Percentiles rank a stretch among this genome's conserved stretches.
These are phyloP conservation scores for Chrysolina haemoptera DNA, from an alignment of 2,888 invertebrate genomes.

Conservation along the genomic window DNA sequence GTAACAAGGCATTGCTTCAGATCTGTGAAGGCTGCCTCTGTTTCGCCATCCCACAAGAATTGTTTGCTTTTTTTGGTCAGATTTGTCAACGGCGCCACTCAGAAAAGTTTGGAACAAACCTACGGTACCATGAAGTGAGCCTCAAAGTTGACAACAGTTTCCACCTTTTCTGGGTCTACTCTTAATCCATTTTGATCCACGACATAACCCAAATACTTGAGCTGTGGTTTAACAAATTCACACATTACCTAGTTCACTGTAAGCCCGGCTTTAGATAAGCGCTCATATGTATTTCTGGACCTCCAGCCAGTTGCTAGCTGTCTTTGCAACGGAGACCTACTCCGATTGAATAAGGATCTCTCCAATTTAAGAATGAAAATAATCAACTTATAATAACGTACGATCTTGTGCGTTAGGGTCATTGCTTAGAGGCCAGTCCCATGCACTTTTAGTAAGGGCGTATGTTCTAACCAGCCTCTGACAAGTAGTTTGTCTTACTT, in stretches of 20 bases:
- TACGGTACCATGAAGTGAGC: slow-evolving; percentile 31
- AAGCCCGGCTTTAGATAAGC: neutral
- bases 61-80: slow-evolving; percentile 40
- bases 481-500: too few relatives aligned
- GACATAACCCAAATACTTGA: slow-evolving; percentile 46
- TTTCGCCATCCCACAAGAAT: slow-evolving; percentile 39
- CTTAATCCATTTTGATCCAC: slow-evolving; percentile 11
- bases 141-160: slow-evolving; percentile 31
- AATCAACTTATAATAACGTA: too few relatives aligned
- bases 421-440: too few relatives aligned
- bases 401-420: too few relatives aligned
- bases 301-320: too few relatives aligned
- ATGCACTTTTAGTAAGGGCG: too few relatives aligned
- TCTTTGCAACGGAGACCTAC: too few relatives aligned
- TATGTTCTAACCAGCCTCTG: too few relatives aligned
- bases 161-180: slow-evolving; percentile 33
- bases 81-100: slow-evolving; percentile 28
- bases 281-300: neutral
- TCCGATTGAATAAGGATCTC: too few relatives aligned
- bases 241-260: slow-evolving; percentile 32
- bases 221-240: slow-evolving; percentile 38
- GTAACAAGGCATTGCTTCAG: slow-evolving; percentile 38
- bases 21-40: neutral
- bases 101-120: slow-evolving; percentile 32
- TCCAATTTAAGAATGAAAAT: too few relatives aligned